Evolutionary conservation across 2,797 vertebrate species (phyloP).

Genomic region (Sphenodon punctatus): DNA sequence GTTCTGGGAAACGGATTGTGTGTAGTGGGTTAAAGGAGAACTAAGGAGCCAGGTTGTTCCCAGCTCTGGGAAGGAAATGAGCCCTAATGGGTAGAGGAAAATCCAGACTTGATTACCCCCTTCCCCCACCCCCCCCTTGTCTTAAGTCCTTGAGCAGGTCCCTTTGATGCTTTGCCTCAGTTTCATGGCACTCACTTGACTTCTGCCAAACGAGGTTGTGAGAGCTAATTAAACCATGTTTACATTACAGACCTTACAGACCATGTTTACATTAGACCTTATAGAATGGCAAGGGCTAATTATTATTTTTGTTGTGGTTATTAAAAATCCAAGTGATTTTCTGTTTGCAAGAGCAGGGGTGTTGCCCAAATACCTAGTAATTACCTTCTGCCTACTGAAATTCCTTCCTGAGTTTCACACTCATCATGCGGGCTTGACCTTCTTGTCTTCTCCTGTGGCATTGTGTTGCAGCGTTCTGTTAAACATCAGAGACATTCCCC

Average conservation of each 20-base stretch:
- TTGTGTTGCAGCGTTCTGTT: neutral
- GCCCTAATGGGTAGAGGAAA: no score
- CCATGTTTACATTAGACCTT: no score
- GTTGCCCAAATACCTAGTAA: neutral
- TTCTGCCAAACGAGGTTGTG: no score
- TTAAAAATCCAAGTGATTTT: no score
- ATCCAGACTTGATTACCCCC: no score
- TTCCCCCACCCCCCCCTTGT: neutral
- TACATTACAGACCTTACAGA: no score
- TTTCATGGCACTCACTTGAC: neutral
- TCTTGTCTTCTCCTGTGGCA: neutral
- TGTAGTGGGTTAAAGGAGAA: no score
- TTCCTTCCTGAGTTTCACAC: neutral
- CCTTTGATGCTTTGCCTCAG: neutral
- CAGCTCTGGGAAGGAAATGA: no score
- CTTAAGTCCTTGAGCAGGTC: neutral
- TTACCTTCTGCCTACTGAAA: neutral
- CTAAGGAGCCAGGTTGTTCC: no score
- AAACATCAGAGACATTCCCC: neutral
- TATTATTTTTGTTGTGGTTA: neutral
- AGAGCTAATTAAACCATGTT: no score
- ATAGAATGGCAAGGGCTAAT: no score
- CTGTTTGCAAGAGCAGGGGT: neutral
- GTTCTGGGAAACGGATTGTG: no score
- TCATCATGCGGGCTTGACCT: neutral